phyloP scores from a whole-genome alignment of 2,113 vertebrate species.

The Clupea harengus region DNA sequence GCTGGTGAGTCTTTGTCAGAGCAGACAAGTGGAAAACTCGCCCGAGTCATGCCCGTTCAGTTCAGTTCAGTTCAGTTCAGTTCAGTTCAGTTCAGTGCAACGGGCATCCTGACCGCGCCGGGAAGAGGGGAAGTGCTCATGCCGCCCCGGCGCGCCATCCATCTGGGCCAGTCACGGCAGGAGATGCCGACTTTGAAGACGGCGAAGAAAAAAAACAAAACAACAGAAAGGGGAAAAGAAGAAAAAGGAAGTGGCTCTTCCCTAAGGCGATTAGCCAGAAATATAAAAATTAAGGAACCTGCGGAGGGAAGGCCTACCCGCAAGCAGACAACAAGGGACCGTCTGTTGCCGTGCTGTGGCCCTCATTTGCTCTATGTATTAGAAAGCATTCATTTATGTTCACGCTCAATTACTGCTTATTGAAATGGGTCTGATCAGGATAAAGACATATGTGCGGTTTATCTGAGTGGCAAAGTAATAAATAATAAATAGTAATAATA shows the following conservation, averaged over 20 bases:
- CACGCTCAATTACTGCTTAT: not conserved
- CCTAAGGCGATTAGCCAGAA: conserved; percentile 49
- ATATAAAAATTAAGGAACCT: conserved; percentile 58
- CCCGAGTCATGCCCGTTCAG: not conserved
- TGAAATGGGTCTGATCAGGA: not conserved
- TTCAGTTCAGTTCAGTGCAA: not conserved
- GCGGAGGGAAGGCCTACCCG: not conserved
- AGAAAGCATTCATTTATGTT: not conserved
- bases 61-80: not conserved
- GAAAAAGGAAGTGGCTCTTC: conserved; percentile 57
- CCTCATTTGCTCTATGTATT: not conserved
- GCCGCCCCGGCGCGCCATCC: not conserved
- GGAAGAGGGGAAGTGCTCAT: not conserved
- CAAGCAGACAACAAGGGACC: not conserved
- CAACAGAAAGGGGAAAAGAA: not conserved
- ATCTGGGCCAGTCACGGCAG: not conserved
- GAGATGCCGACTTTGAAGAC: not conserved
- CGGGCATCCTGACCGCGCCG: not conserved
- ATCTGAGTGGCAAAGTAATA: conserved; percentile 13
- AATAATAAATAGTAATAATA: too few relatives aligned
- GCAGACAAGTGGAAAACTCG: not conserved
- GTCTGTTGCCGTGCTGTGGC: not conserved
- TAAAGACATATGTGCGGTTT: not conserved
- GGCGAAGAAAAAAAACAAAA: not conserved
- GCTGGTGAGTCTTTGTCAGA: not conserved